Conservation (phyloP, 2,113 vertebrate genomes). For the Crypturellus undulatus region DNA sequence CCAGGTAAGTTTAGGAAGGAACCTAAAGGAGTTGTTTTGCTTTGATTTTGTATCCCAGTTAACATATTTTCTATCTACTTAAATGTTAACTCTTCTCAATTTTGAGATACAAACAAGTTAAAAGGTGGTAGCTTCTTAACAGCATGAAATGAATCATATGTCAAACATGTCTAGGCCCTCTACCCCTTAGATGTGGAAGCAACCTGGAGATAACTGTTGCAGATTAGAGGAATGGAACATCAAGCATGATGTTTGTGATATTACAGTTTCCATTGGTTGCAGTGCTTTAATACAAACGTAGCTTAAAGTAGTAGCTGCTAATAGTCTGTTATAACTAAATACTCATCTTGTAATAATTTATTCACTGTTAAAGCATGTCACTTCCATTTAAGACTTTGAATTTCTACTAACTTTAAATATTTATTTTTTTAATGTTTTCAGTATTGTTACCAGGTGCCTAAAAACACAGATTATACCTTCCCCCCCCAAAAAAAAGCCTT, state of each 20-base stretch:
- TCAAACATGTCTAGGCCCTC: neutral
- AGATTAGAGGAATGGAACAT: neutral
- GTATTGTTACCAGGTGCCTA: neutral
- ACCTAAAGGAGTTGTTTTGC: neutral
- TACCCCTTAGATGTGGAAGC: neutral
- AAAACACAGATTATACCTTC: neutral
- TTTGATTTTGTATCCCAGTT: neutral
- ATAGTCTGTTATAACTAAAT: neutral
- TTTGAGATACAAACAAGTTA: neutral
- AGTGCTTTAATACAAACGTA: neutral
- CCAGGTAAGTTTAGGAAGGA: neutral
- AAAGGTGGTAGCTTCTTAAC: neutral
- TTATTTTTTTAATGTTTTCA: neutral
- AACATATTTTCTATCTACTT: neutral
- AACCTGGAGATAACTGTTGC: neutral
- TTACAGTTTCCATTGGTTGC: neutral
- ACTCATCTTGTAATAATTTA: neutral
- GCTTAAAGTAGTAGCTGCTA: neutral
- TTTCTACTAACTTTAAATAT: neutral
- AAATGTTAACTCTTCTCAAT: neutral
- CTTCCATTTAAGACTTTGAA: neutral
- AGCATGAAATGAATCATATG: neutral
- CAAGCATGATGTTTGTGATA: neutral
- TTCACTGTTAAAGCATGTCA: neutral
- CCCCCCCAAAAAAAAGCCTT: neutral